Evolutionary conservation across 2,888 invertebrate species (phyloP).

Genomic region (Sipunculus nudus): DNA sequence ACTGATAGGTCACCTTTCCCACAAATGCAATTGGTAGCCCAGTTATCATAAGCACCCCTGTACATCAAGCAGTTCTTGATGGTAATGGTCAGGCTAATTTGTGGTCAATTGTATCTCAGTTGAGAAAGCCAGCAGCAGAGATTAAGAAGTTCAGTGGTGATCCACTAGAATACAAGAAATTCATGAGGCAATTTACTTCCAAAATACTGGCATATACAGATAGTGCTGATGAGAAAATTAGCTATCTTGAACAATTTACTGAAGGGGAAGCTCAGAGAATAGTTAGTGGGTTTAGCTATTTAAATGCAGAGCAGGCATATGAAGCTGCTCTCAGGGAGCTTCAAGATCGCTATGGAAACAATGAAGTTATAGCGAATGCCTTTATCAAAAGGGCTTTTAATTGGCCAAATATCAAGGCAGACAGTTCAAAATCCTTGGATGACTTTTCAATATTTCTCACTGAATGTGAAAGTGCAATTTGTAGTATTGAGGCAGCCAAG

Average conservation of each 20-base stretch:
- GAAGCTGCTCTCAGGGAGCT: conserved; percentile 15
- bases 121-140: conserved; percentile 24
- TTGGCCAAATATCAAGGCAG: conserved; percentile 16
- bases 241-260: conserved; percentile 23
- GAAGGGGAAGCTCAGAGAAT: conserved; percentile 20
- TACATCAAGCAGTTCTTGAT: background rate
- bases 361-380: conserved; percentile 14
- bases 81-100: background rate
- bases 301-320: conserved; percentile 14
- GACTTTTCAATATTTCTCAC: conserved; percentile 24
- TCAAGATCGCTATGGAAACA: conserved; percentile 14
- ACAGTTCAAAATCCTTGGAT: conserved; percentile 15
- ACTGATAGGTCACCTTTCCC: too few relatives aligned
- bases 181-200: conserved; percentile 11
- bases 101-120: background rate
- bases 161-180: conserved; percentile 17
- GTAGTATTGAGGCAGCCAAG: conserved; percentile 4
- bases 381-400: conserved; percentile 19
- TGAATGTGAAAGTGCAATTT: conserved; percentile 25
- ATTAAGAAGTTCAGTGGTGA: conserved; percentile 30
- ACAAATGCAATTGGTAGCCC: too few relatives aligned
- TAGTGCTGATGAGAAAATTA: conserved; percentile 17
- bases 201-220: conserved; percentile 8
- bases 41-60: too few relatives aligned
- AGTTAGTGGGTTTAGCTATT: conserved; percentile 11